phyloP scores from a whole-genome alignment of 2,113 vertebrate species.

The Oncorhynchus nerka region DNA sequence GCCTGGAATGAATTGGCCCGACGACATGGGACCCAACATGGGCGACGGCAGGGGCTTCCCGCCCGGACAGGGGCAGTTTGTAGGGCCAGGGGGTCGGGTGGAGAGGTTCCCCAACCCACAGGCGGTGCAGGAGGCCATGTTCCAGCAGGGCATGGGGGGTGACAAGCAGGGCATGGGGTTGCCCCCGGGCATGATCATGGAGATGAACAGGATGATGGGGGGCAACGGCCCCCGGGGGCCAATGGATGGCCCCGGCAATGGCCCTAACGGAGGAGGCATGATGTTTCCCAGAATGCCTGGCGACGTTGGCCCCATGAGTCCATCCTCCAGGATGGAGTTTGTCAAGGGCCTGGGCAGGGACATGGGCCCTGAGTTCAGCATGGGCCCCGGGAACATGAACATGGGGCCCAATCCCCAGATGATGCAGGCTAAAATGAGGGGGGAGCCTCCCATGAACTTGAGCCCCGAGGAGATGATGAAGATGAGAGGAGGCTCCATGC shows the following conservation, averaged over 20 bases:
- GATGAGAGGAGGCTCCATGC: conserved; percentile 68
- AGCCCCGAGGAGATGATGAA: conserved; percentile 84
- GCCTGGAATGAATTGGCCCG: conserved; percentile 84
- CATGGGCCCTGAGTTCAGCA: conserved; percentile 80
- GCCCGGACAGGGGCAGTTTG: conserved; percentile 82
- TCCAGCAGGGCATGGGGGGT: conserved; percentile 79
- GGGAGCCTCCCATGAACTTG: conserved; percentile 64
- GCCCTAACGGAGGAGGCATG: conserved; percentile 62
- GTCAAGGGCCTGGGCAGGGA: conserved; percentile 81
- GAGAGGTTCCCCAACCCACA: conserved; percentile 85
- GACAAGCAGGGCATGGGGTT: conserved; percentile 86
- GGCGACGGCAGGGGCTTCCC: conserved; percentile 83
- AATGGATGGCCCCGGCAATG: conserved; percentile 18
- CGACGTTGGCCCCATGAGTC: conserved; percentile 82
- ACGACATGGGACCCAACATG: conserved; percentile 85
- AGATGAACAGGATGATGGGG: conserved; percentile 81
- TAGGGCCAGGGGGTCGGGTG: conserved; percentile 83
- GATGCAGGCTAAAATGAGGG: conserved; percentile 81
- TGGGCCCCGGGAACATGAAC: conserved; percentile 76
- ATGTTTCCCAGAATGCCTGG: conserved; percentile 84
- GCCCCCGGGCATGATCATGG: conserved; percentile 81
- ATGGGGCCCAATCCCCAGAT: conserved; percentile 81
- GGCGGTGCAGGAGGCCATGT: conserved; percentile 81
- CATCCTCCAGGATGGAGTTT: conserved; percentile 84
- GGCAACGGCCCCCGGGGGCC: conserved; percentile 83